Conservation (phyloP, 2,113 vertebrate species). For the Tor tambroides region DNA sequence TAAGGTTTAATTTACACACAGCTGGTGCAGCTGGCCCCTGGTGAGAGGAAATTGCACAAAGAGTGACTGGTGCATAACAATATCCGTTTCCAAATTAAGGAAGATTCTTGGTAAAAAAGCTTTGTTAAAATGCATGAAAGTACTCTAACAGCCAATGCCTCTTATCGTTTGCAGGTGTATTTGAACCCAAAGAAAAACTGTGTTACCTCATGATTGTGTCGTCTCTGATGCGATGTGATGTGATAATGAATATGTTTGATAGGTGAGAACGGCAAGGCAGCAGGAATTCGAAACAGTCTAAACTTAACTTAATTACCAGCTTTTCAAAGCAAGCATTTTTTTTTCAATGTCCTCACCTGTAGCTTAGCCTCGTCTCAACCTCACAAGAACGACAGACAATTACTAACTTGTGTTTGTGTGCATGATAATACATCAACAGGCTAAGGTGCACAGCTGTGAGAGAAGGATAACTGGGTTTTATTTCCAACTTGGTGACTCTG, state of each 20-base stretch:
- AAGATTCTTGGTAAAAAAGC: neutral
- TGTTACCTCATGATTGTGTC: conserved; percentile 22
- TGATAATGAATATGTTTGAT: conserved; percentile 55
- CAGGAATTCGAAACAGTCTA: conserved; percentile 34
- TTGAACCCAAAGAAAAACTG: conserved; percentile 8
- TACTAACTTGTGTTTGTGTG: conserved; percentile 42
- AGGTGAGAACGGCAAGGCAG: conserved; percentile 45
- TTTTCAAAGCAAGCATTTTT: conserved; percentile 27
- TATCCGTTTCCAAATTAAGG: neutral
- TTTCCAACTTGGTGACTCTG: conserved; percentile 51
- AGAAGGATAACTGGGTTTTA: conserved; percentile 48
- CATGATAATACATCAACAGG: conserved; percentile 35
- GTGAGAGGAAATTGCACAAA: neutral
- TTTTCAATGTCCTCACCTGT: conserved; percentile 4
- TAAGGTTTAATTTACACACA: neutral
- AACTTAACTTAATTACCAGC: conserved; percentile 44
- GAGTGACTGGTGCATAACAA: neutral
- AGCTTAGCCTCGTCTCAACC: conserved; percentile 10
- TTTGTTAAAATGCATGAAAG: neutral
- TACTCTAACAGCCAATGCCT: conserved; percentile 11
- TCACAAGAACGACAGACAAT: conserved; percentile 33
- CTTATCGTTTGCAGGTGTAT: neutral
- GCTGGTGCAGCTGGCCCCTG: neutral
- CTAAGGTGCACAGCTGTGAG: conserved; percentile 24
- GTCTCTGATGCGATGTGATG: conserved; percentile 39